These are phyloP conservation scores for Cryptocheilus praepositus DNA, from an alignment of 2,888 invertebrate species.

Conservation along the genomic window DNA sequence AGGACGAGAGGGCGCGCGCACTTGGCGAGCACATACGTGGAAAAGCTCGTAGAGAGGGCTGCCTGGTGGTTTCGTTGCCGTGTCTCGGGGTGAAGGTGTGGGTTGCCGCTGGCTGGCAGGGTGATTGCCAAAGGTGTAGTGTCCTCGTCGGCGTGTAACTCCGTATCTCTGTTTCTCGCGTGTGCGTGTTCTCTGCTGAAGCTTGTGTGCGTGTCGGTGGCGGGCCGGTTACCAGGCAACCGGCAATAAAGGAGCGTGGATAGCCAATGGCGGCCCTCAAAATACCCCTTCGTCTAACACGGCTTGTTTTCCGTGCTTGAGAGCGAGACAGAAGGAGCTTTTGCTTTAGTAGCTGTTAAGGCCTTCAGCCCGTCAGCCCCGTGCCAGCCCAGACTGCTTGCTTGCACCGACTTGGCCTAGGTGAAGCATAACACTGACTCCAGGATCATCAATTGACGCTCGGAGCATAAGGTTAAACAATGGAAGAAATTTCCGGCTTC, in stretches of 20 bases:
- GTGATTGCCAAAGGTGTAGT: conserved; percentile 18
- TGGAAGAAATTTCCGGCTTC: not conserved
- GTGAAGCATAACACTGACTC: conserved; percentile 7
- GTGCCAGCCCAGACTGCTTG: conserved; percentile 31
- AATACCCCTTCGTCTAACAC: conserved; percentile 71
- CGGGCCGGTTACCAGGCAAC: conserved; percentile 72
- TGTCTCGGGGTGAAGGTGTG: conserved; percentile 46
- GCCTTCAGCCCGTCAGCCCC: conserved; percentile 62
- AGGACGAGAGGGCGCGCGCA: conserved; percentile 43
- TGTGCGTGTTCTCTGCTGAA: conserved; percentile 17
- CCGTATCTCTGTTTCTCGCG: not conserved
- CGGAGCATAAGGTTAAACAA: not conserved
- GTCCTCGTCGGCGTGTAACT: no score
- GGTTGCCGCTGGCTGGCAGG: conserved; percentile 37
- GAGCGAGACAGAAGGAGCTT: conserved; percentile 70
- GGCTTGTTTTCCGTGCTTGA: conserved; percentile 71
- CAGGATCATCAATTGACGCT: not conserved
- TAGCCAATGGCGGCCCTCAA: conserved; percentile 74
- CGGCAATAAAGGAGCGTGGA: conserved; percentile 72
- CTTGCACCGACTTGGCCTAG: conserved; percentile 17
- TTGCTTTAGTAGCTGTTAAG: conserved; percentile 74
- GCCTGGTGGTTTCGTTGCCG: not conserved
- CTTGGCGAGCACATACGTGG: conserved; percentile 4
- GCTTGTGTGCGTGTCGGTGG: conserved; percentile 59
- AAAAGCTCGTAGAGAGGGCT: conserved; percentile 30